Base-by-base conservation (phyloP, 1,140 invertebrate species). In the Sycophila sp. region DNA sequence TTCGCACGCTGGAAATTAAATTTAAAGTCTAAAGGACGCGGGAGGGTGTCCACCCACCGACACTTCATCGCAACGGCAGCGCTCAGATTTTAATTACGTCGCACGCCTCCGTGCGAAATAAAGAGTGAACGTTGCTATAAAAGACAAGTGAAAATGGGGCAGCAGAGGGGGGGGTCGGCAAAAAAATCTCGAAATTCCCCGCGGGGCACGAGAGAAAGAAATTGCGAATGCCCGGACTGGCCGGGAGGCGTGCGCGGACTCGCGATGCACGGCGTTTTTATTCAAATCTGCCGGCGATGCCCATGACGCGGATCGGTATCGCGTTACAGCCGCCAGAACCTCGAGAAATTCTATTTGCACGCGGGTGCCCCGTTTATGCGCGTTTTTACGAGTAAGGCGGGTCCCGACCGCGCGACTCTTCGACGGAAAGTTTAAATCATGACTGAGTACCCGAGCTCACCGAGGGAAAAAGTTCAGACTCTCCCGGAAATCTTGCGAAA, bases 241-340 rank as follows among this genome's bases (percentile, higher is more conserved):
- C 8, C 26, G 17, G 26, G n/a, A 26, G 4, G 22, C 26, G 13
- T 11, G 26, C 26, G 24, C 15, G 26, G 2, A 55, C 2, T 55
- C 34, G 51, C 53, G 34, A 40, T 38, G 19, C 7, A 19, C 28
- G 30, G 5, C 15, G 76, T 77, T 78, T 78, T 79, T 78, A 78
- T 79, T 79, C 69, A 77, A 79, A 78, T 79, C 69, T 42, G n/a
- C 30, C 5, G 36, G 19, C 42, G n/a, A 19, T 2, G 11, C 10
- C 26, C 17, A 19, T 60, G 17, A 10, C 59, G 30, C 24, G 24
- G 4, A 30, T 49, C n/a, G n/a, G n/a, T n/a, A n/a, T n/a, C n/a
- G n/a, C n/a, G n/a, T n/a, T n/a, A n/a, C n/a, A n/a, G n/a, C n/a
- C n/a, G n/a, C n/a, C n/a, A 26, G 47, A 30, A 34, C 34, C 51